Base-by-base conservation (phyloP, 2,113 vertebrate species). In the Pluvialis apricaria region DNA sequence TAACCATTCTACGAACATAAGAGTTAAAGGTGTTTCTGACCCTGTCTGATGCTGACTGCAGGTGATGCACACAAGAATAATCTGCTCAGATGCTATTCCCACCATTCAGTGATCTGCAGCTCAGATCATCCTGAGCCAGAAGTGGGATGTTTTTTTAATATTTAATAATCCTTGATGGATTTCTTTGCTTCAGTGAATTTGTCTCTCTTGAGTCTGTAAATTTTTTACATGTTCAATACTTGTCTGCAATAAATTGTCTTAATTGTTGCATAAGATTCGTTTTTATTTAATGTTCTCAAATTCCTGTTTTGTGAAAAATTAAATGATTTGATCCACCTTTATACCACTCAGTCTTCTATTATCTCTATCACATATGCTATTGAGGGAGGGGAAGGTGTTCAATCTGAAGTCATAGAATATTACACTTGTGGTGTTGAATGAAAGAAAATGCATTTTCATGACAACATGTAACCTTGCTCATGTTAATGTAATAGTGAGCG, bases 361-460 rank as follows among this genome's bases (percentile, higher is more conserved):
- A 58, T 19, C 54, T 76, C 9, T 81, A 2, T 40, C 25, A 26
- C 0, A 3, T 45, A 19, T 45, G 10, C 6, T 79, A 73, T 45
- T 92, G 42, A 78, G 32, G 16, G 45, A 83, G 13, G 7, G 17
- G 11, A 85, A 62, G 11, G 3, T 66, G n/a, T 77, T 86, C 62
- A 86, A 31, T 64, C 36, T 81, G 14, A 81, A 84, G 55, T 77
- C 38, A 52, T 86, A 31, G 54, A 84, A 15, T 71, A 40, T 58
- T 52, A 19, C 7, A 9, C 13, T 81, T 57, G 10, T 0, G 0
- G 32, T 66, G 14, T 19, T 86, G 38, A 90, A 80, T 0, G 0
- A 84, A 65, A 36, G 42, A 75, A 93, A 64, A 66, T 47, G 18
- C 15, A 6, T 77, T 94, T 94, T 77, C 49, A 8, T 83, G 22